phyloP scores from a whole-genome alignment of 2,888 invertebrate species.

The Alloplasta piceator region DNA sequence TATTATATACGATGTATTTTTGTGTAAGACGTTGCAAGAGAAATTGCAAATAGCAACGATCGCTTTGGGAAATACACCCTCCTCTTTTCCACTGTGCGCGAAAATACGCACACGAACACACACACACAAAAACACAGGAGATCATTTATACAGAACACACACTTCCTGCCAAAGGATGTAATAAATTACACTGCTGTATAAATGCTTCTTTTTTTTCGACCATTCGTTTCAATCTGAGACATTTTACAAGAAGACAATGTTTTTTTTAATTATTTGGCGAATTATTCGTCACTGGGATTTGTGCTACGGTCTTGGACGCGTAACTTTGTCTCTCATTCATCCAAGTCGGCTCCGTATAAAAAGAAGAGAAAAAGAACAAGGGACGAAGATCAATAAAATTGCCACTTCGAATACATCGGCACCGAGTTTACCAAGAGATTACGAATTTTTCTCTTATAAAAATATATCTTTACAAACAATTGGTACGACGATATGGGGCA shows the following conservation, averaged over 20 bases:
- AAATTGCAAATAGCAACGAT: conserved; percentile 48
- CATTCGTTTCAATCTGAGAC: conserved; percentile 51
- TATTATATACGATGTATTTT: conserved; percentile 71
- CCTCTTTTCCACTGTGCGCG: conserved; percentile 1
- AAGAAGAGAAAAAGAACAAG: conserved; percentile 24
- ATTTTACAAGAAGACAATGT: conserved; percentile 33
- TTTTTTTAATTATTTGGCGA: conserved; percentile 41
- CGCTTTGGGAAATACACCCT: conserved; percentile 24
- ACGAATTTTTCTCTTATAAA: conserved; percentile 43
- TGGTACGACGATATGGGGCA: conserved; percentile 3
- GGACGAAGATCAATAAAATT: conserved; percentile 3
- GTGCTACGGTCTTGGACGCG: conserved; percentile 37
- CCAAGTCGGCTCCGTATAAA: conserved; percentile 19
- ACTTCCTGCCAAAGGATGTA: conserved; percentile 58
- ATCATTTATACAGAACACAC: conserved; percentile 3
- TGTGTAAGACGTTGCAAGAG: conserved; percentile 63
- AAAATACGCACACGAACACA: not conserved
- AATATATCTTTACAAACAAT: conserved; percentile 52
- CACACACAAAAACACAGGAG: conserved; percentile 19
- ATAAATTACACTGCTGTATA: conserved; percentile 65
- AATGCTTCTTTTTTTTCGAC: conserved; percentile 43
- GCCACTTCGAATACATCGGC: conserved; percentile 22
- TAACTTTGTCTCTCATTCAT: conserved; percentile 44
- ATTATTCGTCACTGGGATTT: conserved; percentile 32
- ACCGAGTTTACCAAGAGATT: conserved; percentile 31